Base-by-base conservation (phyloP, 2,797 vertebrate genomes). In the Gephyroberyx darwinii region DNA sequence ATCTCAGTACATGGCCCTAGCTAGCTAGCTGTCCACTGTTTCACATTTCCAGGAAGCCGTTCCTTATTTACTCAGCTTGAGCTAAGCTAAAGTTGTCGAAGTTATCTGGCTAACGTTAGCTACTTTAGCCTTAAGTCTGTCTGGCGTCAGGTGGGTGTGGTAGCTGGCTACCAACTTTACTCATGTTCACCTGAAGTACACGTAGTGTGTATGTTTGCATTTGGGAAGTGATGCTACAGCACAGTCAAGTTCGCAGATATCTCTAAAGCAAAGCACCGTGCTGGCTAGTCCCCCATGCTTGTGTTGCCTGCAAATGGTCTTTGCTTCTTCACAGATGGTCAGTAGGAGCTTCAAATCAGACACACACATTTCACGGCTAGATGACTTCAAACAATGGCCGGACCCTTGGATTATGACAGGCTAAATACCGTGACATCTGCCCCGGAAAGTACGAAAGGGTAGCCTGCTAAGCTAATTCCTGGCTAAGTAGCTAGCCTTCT, bases 91-190 rank as follows among this genome's bases (percentile, higher is more conserved):
- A 80, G 62, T 71, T 74, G 9, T 31, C 52, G 17, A 77, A 84
- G 75, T 83, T 65, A 69, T 1, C 66, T 10, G 48, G 51, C 47
- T 54, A 53, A 22, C 26, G 10, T 12, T 45, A 30, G 74, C 66
- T 71, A 13, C 48, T 66, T 52, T 5, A 20, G 20, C 60, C 56
- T 69, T 1, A 50, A 55, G 56, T 12, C 19, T 57, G 20, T 16
- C 35, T 13, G 20, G 56, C 37, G 0, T 35, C 22, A 57, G 41
- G 88, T 91, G 86, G 88, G 88, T 89, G 90, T 89, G 89, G 89
- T 88, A 1, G 68, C 56, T 52, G 35, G 10, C 41, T 85, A 81
- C 76, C 59, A 74, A 39, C 31, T 31, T 33, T 55, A 9, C 7
- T 55, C 30, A 17, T 30, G 30, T 31, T 55, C 7, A 10, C 54